A percentile compares a stretch with the other conserved stretches of the same genome.
Evolutionary conservation across 2,113 vertebrate genomes (phyloP).

Genomic region (Carassius carassius): DNA sequence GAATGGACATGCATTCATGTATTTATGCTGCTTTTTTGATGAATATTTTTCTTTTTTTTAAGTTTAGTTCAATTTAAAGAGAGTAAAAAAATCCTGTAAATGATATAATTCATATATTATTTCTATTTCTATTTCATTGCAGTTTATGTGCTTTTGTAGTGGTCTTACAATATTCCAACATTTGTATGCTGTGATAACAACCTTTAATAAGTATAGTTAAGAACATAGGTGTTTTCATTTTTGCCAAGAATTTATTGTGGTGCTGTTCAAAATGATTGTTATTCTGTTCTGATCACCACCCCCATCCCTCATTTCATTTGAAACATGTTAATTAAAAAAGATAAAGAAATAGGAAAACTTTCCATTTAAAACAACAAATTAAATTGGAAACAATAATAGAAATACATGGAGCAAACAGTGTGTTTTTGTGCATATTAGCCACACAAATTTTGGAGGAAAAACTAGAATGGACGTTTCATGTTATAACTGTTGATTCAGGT

Average conservation of each 20-base stretch:
- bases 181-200: not conserved
- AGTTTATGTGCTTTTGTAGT: not conserved
- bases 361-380: not conserved
- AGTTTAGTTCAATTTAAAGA: not conserved
- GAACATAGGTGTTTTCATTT: not conserved
- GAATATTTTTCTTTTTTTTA: not conserved
- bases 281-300: not conserved
- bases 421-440: not conserved
- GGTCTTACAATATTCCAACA: not conserved
- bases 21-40: conserved; percentile 1
- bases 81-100: not conserved
- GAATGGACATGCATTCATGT: conserved; percentile 56
- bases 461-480: no score
- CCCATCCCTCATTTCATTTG: not conserved
- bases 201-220: not conserved
- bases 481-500: not conserved
- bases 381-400: not conserved
- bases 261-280: conserved; percentile 1
- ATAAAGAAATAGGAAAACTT: not conserved
- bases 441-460: not conserved
- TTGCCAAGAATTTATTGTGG: not conserved
- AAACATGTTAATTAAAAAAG: conserved; percentile 6
- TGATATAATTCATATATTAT: not conserved
- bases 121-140: not conserved
- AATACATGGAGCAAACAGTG: not conserved